A percentile compares a stretch with the other conserved stretches of the same genome.
Conservation (phyloP, 2,113 vertebrate species). For the Manacus vitellinus region DNA sequence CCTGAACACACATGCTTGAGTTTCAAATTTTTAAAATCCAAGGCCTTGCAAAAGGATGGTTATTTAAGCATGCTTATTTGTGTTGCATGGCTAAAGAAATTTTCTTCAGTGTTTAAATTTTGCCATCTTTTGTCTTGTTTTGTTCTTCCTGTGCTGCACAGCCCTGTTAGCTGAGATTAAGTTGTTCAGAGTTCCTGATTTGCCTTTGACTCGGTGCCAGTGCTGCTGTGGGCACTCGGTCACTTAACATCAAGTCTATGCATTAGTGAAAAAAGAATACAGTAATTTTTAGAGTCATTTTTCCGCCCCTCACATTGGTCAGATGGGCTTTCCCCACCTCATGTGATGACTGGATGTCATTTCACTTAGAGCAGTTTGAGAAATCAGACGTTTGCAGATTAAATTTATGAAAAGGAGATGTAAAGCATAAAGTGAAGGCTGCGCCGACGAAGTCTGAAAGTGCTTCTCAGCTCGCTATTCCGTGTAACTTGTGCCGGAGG, state of each 20-base stretch:
- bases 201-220: not conserved
- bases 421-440: not conserved
- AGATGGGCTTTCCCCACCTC: not conserved
- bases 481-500: not conserved
- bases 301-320: not conserved
- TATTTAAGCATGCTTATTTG: not conserved
- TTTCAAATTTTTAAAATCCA: not conserved
- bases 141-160: not conserved
- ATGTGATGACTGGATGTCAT: not conserved
- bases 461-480: not conserved
- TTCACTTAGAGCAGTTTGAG: not conserved
- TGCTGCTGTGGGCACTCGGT: not conserved
- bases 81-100: not conserved
- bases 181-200: not conserved
- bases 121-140: not conserved
- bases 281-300: not conserved
- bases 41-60: not conserved
- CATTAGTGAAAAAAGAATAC: not conserved
- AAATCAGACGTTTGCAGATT: not conserved
- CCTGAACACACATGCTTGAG: not conserved
- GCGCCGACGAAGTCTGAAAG: not conserved
- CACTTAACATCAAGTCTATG: not conserved
- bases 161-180: not conserved
- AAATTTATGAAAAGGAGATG: not conserved
- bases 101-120: not conserved